Evolutionary conservation across 2,797 vertebrate genomes (phyloP).

Genomic region (Pangasius macronema): DNA sequence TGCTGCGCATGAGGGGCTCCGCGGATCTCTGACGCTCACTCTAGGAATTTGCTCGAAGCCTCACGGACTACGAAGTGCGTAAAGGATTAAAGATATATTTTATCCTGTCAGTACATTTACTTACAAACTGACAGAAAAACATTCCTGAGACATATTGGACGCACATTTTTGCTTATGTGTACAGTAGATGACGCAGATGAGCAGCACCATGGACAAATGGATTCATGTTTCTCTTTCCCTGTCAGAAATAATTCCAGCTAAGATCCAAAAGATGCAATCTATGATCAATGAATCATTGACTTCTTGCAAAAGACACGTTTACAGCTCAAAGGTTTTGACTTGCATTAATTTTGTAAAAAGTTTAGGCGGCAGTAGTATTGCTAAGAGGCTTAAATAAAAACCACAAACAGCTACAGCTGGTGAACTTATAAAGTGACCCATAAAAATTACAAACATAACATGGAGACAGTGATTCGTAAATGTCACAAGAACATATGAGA

Average conservation of each 20-base stretch:
- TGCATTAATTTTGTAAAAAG: too few relatives aligned
- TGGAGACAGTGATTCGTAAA: neutral
- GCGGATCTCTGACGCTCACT: neutral
- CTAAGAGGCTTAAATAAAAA: neutral
- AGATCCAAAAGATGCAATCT: neutral
- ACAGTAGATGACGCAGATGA: neutral
- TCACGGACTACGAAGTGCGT: neutral
- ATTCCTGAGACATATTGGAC: neutral
- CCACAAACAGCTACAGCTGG: neutral
- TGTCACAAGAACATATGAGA: neutral
- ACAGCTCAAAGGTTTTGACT: neutral
- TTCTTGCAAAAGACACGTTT: neutral
- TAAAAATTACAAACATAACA: neutral
- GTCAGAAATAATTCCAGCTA: neutral
- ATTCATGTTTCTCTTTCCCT: neutral
- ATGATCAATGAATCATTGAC: neutral
- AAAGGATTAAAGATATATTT: too few relatives aligned
- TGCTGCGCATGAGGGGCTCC: neutral
- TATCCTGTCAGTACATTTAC: neutral
- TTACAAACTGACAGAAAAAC: neutral
- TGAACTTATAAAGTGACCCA: neutral
- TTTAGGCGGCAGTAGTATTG: too few relatives aligned
- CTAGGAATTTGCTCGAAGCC: neutral
- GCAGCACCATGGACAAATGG: neutral
- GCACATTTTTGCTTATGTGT: neutral